A percentile compares a stretch with the other conserved stretches of the same genome.
phyloP scores from a whole-genome alignment of 2,797 vertebrate species.

The Eospalax fontanierii region DNA sequence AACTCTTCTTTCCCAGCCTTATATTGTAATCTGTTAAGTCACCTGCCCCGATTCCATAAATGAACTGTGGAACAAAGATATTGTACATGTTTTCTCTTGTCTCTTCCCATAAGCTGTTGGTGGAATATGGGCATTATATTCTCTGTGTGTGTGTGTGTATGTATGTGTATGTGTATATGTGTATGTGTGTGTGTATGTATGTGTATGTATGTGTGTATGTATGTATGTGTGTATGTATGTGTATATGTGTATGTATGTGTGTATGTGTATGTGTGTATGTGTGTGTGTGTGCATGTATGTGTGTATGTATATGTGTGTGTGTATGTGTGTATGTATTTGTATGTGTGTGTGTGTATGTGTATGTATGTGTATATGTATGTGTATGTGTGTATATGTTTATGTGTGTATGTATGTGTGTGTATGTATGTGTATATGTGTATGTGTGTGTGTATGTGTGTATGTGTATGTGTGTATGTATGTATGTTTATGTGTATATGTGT shows the following conservation, averaged over 20 bases:
- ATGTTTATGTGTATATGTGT: background rate
- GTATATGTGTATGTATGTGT: background rate
- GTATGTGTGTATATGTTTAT: background rate
- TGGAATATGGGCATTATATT: background rate
- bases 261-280: background rate
- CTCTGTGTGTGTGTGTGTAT: background rate
- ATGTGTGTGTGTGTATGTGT: background rate
- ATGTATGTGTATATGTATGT: background rate
- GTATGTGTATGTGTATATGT: background rate
- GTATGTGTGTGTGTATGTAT: background rate
- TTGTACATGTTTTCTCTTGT: background rate
- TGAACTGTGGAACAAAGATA: slow-evolving; percentile 62
- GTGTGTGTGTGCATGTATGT: background rate
- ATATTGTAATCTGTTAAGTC: slow-evolving; percentile 6
- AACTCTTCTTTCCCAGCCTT: slow-evolving; percentile 42
- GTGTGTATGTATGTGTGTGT: background rate
- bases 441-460: background rate
- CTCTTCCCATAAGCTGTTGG: background rate
- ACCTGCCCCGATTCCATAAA: slow-evolving; percentile 69
- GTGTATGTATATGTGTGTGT: too few relatives aligned
- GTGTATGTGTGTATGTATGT: background rate
- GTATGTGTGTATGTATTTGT: background rate
- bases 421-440: background rate
- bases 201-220: background rate
- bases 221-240: background rate